These are phyloP conservation scores for Bubo blakistoni DNA, from an alignment of 2,113 vertebrate genomes.

Conservation along the genomic window DNA sequence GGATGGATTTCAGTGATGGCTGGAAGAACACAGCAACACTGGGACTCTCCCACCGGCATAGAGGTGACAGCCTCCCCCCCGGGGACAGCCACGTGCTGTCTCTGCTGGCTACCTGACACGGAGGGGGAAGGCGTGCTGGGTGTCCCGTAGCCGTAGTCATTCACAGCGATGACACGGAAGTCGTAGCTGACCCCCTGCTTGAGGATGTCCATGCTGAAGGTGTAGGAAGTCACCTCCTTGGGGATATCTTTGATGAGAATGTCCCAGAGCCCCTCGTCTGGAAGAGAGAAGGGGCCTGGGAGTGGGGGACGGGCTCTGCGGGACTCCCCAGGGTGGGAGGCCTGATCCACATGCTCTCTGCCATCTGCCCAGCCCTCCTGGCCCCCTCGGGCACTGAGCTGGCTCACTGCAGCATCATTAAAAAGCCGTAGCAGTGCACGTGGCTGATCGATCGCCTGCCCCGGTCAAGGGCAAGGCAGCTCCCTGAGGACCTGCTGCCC, in stretches of 20 bases:
- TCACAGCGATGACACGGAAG: constrained; percentile 94
- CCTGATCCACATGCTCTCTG: background rate
- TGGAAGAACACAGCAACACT: background rate
- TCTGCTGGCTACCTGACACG: constrained; percentile 81
- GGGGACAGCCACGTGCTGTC: background rate
- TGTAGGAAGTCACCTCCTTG: constrained; percentile 94
- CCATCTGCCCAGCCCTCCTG: accelerated
- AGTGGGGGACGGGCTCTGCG: accelerated
- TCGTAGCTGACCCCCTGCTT: constrained; percentile 95
- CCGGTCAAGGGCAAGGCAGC: background rate
- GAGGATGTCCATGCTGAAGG: constrained; percentile 93
- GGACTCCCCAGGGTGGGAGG: background rate
- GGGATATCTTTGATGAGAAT: constrained; percentile 98
- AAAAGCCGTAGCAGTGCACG: accelerated
- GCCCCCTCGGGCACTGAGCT: background rate
- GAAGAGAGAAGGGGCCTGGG: background rate
- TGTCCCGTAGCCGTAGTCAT: constrained; percentile 92
- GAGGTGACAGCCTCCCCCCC: background rate
- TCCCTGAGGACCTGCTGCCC: background rate
- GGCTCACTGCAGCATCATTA: background rate
- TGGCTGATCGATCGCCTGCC: background rate
- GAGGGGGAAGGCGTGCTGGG: constrained; percentile 92
- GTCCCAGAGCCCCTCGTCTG: constrained; percentile 97
- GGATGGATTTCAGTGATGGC: background rate
- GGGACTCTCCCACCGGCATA: background rate